phyloP scores from a whole-genome alignment of 1,140 invertebrate species.

The Portunus trituberculatus region DNA sequence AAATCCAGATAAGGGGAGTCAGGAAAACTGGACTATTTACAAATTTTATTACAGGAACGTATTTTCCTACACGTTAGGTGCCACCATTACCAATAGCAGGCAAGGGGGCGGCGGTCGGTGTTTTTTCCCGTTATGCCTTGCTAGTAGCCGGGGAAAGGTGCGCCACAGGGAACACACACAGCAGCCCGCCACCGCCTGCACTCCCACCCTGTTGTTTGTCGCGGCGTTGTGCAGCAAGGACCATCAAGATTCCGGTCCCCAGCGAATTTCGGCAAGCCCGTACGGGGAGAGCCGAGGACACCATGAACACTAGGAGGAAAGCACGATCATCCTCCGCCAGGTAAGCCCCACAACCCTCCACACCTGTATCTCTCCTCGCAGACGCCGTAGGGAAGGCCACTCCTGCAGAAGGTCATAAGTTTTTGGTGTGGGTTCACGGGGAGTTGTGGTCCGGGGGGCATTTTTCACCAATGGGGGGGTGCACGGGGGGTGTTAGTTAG shows the following conservation, averaged over 20 bases:
- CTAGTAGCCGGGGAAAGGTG: slow-evolving; percentile 49
- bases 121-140: slow-evolving; percentile 69
- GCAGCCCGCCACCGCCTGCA: not conserved
- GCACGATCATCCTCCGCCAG: slow-evolving; percentile 70
- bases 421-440: too few relatives aligned
- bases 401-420: too few relatives aligned
- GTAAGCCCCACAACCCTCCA: slow-evolving; percentile 4
- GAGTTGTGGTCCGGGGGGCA: too few relatives aligned
- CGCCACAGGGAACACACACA: slow-evolving; percentile 20
- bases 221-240: slow-evolving; percentile 62
- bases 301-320: slow-evolving; percentile 73
- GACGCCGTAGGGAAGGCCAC: too few relatives aligned
- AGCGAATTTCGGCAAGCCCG: slow-evolving; percentile 76
- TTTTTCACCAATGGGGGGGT: too few relatives aligned
- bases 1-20: not conserved
- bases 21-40: not conserved
- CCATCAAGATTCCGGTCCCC: slow-evolving; percentile 77
- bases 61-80: slow-evolving; percentile 76
- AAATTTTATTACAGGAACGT: slow-evolving; percentile 64
- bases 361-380: too few relatives aligned
- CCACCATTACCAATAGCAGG: slow-evolving; percentile 68
- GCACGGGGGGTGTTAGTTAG: too few relatives aligned
- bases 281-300: slow-evolving; percentile 76
- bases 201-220: slow-evolving; percentile 56
- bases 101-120: slow-evolving; percentile 37